A percentile compares a stretch with the other conserved stretches of the same genome.
Conservation (phyloP, 2,888 invertebrate genomes). For the Trypoxylon attenuatum region DNA sequence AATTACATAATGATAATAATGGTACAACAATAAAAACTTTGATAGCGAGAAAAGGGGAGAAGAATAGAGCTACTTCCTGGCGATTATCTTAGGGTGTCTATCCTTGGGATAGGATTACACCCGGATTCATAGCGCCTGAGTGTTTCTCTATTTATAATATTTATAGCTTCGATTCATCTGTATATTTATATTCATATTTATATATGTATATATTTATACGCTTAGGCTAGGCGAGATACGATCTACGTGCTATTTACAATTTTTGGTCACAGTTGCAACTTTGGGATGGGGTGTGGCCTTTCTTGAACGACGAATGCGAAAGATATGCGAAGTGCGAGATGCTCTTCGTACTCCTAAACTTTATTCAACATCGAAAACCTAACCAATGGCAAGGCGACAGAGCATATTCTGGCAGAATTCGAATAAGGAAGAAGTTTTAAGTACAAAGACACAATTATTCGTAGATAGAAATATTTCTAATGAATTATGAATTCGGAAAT, state of each 20-base stretch:
- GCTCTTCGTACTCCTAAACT: slow-evolving; percentile 42
- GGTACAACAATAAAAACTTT: slow-evolving; percentile 72
- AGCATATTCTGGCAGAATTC: too few species aligned
- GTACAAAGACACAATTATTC: too few species aligned
- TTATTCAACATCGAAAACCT: slow-evolving; percentile 33
- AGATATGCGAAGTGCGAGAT: slow-evolving; percentile 62
- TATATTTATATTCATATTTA: slow-evolving; percentile 53
- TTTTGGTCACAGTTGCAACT: slow-evolving; percentile 66
- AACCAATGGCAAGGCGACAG: slow-evolving; percentile 9
- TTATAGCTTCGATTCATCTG: slow-evolving; percentile 52
- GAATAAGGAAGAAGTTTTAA: too few species aligned
- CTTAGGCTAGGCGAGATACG: slow-evolving; percentile 60
- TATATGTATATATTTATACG: slow-evolving; percentile 62
- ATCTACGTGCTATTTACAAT: slow-evolving; percentile 65
- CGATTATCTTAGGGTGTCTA: not conserved
- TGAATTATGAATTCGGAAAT: too few species aligned
- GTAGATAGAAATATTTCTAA: too few species aligned
- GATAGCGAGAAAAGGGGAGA: slow-evolving; percentile 62
- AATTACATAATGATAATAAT: slow-evolving; percentile 73
- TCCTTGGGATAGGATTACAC: slow-evolving; percentile 9
- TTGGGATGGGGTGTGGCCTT: slow-evolving; percentile 39
- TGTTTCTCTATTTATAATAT: slow-evolving; percentile 58
- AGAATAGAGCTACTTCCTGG: slow-evolving; percentile 47
- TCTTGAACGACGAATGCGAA: slow-evolving; percentile 54
- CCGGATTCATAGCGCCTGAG: slow-evolving; percentile 10